Evolutionary conservation across 2,888 invertebrate species (phyloP), one percentile per base, ranked within the genome.

Genomic region (Thalpophila matura): DNA sequence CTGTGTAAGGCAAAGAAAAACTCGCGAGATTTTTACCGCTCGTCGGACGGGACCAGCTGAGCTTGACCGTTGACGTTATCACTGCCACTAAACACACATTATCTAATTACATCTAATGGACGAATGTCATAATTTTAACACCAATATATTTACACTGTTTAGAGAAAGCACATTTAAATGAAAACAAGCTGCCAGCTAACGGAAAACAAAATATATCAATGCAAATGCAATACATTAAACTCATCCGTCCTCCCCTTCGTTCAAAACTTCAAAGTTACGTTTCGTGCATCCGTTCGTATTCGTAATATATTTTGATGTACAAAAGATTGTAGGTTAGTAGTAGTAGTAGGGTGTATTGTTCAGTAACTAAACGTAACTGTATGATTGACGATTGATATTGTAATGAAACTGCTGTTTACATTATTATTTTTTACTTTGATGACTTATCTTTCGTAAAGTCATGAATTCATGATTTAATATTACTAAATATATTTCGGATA

Each of bases 11-110:
- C 84, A 89, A 80, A 87, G 86, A 91, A 93, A 91, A 91, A 92
- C 90, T 89, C 85, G 89, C 85, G 86, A 91, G 88, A 91, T 89
- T 93, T 90, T 93, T 94, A 94, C 94, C 94, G 93, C 93, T 94
- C 91, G 87, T 88, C 86, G 74, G 77, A 87, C 85, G 76, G 73
- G 87, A 89, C 90, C 94, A 95, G 94, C 94, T 94, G 95, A 93
- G 92, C 93, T 93, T 92, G 93, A 94, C 92, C 85, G 85, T 86
- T 86, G 91, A 89, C 87, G 90, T 89, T 94, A 92, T 88, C 91
- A 92, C 90, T 87, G 84, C 75, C 83, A 84, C 79, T 77, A 71
- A 73, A 82, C 84, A 70, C 78, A 81, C 81, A 77, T 63, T 71
- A 75, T 66, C 66, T 67, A 60, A 65, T 57, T 64, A 38, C 33